Evolutionary conservation across 2,113 vertebrate species (phyloP).

Genomic region (Tachycineta bicolor): DNA sequence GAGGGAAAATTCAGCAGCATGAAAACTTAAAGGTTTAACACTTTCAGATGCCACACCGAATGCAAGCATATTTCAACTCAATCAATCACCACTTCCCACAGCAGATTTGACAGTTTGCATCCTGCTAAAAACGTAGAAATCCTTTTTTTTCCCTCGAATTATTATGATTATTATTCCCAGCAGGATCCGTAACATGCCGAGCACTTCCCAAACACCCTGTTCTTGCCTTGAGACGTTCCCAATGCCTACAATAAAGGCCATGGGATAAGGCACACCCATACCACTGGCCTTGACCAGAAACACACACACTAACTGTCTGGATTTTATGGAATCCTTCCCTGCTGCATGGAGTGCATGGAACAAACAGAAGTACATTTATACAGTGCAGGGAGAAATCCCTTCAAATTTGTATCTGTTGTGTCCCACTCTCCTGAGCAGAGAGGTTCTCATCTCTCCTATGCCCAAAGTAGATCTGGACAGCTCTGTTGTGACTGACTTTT

Average conservation of each 20-base stretch:
- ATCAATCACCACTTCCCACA: background rate
- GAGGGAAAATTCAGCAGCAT: background rate
- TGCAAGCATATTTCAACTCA: background rate
- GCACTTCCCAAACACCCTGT: background rate
- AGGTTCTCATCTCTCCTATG: background rate
- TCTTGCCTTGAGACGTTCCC: background rate
- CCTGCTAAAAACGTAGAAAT: background rate
- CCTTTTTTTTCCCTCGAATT: background rate
- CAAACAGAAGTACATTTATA: too few species aligned
- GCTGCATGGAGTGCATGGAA: background rate
- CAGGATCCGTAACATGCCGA: background rate
- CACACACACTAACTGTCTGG: background rate
- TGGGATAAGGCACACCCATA: background rate
- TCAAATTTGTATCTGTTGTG: background rate
- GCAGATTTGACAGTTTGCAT: background rate
- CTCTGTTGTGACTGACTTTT: background rate
- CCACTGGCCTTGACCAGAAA: background rate
- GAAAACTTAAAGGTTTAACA: background rate
- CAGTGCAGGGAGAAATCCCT: too few species aligned
- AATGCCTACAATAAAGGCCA: background rate
- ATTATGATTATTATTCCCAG: background rate
- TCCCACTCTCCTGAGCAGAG: background rate
- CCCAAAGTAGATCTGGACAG: background rate
- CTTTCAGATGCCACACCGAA: background rate
- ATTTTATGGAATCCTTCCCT: background rate